A percentile compares a stretch with the other conserved stretches of the same genome.
Conservation (phyloP, 1,140 invertebrate genomes). For the Magallana gigas region DNA sequence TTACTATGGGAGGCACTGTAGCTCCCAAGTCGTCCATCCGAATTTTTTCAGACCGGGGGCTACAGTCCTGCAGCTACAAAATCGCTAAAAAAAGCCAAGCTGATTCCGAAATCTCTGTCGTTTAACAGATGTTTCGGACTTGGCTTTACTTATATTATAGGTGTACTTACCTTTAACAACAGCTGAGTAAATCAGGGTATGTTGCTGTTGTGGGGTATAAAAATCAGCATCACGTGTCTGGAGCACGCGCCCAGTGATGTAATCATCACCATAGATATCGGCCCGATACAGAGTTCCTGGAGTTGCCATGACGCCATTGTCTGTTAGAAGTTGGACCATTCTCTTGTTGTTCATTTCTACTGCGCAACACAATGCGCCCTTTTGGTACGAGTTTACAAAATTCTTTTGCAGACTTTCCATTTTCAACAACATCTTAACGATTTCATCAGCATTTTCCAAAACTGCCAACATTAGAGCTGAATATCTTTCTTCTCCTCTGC, state of each 20-base stretch:
- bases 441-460: constrained; percentile 14
- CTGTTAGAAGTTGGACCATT: constrained; percentile 7
- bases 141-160: no score
- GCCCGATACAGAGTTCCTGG: constrained; percentile 21
- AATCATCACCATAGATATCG: constrained; percentile 20
- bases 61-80: no score
- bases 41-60: no score
- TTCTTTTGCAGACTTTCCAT: constrained; percentile 23
- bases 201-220: neutral
- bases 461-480: constrained; percentile 26
- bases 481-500: constrained; percentile 31
- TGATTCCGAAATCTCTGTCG: no score
- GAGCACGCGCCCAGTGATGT: neutral
- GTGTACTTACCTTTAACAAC: constrained; percentile 29
- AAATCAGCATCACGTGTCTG: constrained; percentile 33
- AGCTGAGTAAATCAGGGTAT: constrained; percentile 19
- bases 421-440: neutral
- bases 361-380: constrained; percentile 31
- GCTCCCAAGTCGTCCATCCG: no score
- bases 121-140: no score
- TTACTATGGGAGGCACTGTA: no score
- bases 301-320: constrained; percentile 36
- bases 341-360: constrained; percentile 27
- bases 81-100: no score
- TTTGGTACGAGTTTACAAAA: constrained; percentile 26